These are phyloP conservation scores for Gasterosteus aculeatus DNA, from an alignment of 2,113 vertebrate species.

Conservation along the genomic window DNA sequence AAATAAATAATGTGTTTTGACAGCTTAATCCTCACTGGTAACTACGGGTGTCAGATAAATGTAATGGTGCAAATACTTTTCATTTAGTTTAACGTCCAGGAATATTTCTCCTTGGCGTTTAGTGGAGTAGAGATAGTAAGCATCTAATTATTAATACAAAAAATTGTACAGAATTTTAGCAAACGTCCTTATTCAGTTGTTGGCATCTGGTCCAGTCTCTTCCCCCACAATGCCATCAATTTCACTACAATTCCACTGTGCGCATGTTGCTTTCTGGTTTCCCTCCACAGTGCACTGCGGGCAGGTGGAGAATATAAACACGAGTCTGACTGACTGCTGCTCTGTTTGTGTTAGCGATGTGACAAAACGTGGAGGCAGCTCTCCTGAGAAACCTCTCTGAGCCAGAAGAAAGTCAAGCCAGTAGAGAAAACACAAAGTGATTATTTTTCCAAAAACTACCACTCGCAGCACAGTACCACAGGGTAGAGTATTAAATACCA, in stretches of 20 bases:
- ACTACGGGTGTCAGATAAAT: background rate
- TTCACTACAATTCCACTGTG: slow-evolving; percentile 19
- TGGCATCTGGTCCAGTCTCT: slow-evolving; percentile 3
- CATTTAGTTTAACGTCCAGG: too few species aligned
- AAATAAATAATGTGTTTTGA: background rate
- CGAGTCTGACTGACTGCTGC: slow-evolving; percentile 28
- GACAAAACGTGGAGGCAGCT: slow-evolving; percentile 4
- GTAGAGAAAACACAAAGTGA: slow-evolving; percentile 36
- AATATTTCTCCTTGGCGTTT: background rate
- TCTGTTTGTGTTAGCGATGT: slow-evolving; percentile 19
- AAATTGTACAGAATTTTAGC: background rate
- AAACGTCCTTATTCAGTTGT: background rate
- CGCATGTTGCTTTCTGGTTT: slow-evolving; percentile 18
- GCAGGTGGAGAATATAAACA: slow-evolving; percentile 24
- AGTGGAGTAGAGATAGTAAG: background rate
- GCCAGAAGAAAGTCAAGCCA: slow-evolving; percentile 19
- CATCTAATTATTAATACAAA: background rate
- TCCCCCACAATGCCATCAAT: background rate
- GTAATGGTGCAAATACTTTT: background rate
- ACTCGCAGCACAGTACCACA: slow-evolving; percentile 16
- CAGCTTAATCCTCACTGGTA: background rate
- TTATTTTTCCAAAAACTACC: slow-evolving; percentile 26
- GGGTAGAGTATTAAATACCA: slow-evolving; percentile 30
- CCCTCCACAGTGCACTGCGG: slow-evolving; percentile 14
- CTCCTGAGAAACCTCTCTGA: slow-evolving; percentile 26